Percentiles rank a stretch among this genome's conserved stretches.
phyloP scores from a whole-genome alignment of 2,797 vertebrate genomes.

The Oreochromis mossambicus region DNA sequence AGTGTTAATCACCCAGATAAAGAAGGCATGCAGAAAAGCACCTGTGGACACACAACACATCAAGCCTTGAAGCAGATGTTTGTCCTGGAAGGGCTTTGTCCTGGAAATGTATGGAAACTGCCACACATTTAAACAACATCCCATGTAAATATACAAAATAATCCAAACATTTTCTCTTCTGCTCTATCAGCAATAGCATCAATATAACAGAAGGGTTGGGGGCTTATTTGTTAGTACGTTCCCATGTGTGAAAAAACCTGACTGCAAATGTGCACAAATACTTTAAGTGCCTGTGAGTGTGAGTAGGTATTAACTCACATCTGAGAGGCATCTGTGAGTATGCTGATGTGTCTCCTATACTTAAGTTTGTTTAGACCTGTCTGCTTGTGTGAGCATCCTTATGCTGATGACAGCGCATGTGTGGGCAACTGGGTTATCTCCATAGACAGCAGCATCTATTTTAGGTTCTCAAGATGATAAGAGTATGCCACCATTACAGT shows the following conservation, averaged over 20 bases:
- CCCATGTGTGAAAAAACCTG: neutral
- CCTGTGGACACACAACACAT: neutral
- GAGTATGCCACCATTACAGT: neutral
- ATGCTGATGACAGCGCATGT: neutral
- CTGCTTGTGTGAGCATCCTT: neutral
- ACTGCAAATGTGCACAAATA: neutral
- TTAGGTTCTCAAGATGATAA: constrained; percentile 18
- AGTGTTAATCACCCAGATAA: neutral
- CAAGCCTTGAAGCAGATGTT: neutral
- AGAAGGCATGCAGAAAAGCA: neutral
- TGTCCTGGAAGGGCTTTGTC: neutral
- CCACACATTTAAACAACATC: neutral
- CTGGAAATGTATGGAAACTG: neutral
- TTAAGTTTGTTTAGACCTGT: neutral
- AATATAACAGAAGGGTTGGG: neutral
- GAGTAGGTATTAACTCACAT: neutral
- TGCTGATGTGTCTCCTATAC: neutral
- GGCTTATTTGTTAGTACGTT: constrained; percentile 1
- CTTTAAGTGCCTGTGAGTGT: neutral
- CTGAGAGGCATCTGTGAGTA: neutral
- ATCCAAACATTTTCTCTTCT: neutral
- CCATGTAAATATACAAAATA: neutral
- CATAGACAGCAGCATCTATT: constrained; percentile 25
- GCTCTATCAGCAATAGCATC: neutral
- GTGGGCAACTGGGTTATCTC: constrained; percentile 22